A percentile compares a stretch with the other conserved stretches of the same genome.
Evolutionary conservation across 1,140 invertebrate species (phyloP).

Genomic region (Camponotus pennsylvanicus): DNA sequence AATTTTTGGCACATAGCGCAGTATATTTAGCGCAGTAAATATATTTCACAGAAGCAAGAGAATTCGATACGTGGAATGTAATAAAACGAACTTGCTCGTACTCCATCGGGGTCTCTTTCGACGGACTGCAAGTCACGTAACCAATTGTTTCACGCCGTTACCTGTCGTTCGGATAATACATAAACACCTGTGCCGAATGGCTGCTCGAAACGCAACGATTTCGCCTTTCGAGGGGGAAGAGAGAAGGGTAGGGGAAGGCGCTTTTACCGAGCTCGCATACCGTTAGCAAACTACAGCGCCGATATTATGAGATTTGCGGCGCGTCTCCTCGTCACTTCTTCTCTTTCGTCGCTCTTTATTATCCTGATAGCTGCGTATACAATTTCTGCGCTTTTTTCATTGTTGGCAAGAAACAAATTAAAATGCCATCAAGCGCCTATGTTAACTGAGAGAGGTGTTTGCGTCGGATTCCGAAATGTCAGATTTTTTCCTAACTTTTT

Average conservation of each 20-base stretch:
- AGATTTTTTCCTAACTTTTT: conserved; percentile 34
- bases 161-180: conserved; percentile 68
- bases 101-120: conserved; percentile 12
- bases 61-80: conserved; percentile 57
- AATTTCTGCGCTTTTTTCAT: conserved; percentile 57
- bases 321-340: conserved; percentile 14
- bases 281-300: conserved; percentile 53
- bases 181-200: conserved; percentile 57
- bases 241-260: not conserved
- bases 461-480: conserved; percentile 32
- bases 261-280: conserved; percentile 55
- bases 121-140: conserved; percentile 60
- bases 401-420: conserved; percentile 54
- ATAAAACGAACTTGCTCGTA: conserved; percentile 48
- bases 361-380: conserved; percentile 21
- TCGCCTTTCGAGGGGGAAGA: not conserved
- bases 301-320: conserved; percentile 26
- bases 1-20: conserved; percentile 16
- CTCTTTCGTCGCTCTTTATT: conserved; percentile 52
- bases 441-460: conserved; percentile 31
- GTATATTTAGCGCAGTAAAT: not conserved
- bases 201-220: conserved; percentile 51
- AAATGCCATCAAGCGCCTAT: conserved; percentile 44
- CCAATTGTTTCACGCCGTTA: conserved; percentile 68
- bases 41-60: conserved; percentile 2